phyloP scores from a whole-genome alignment of 2,113 vertebrate species.

The Cheilinus undulatus region DNA sequence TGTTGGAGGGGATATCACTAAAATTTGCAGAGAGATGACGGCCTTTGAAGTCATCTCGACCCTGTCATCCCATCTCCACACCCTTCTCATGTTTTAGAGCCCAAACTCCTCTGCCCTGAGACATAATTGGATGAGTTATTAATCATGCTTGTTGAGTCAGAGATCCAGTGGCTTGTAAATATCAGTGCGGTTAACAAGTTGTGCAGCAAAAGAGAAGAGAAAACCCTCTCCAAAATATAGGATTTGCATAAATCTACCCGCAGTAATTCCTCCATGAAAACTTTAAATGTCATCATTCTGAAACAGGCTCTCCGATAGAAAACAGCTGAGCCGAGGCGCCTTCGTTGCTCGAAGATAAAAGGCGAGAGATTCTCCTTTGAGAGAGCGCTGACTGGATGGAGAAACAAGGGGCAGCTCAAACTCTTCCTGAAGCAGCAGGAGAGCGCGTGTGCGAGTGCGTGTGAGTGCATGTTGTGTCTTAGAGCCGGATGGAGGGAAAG shows the following conservation, averaged over 20 bases:
- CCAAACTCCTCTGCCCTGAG: conserved; percentile 13
- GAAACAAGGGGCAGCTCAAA: conserved; percentile 41
- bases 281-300: conserved; percentile 59
- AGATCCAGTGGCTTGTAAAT: conserved; percentile 33
- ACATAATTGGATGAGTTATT: conserved; percentile 49
- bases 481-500: conserved; percentile 48
- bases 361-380: conserved; percentile 30
- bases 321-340: conserved; percentile 58
- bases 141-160: conserved; percentile 36
- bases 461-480: conserved; percentile 24
- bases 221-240: conserved; percentile 9
- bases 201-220: conserved; percentile 6
- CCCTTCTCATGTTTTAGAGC: not conserved
- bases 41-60: conserved; percentile 66
- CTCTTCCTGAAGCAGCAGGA: conserved; percentile 39
- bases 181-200: conserved; percentile 16
- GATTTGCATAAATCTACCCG: conserved; percentile 48
- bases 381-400: conserved; percentile 30
- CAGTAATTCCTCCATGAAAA: conserved; percentile 37
- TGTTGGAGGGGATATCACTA: conserved; percentile 22
- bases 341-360: conserved; percentile 53
- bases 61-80: conserved; percentile 21
- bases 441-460: conserved; percentile 29
- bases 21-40: conserved; percentile 16
- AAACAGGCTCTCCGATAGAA: conserved; percentile 41